A percentile compares a stretch with the other conserved stretches of the same genome.
These are phyloP conservation scores for Latrodectus geometricus DNA, from an alignment of 1,140 invertebrate species.

Conservation along the genomic window DNA sequence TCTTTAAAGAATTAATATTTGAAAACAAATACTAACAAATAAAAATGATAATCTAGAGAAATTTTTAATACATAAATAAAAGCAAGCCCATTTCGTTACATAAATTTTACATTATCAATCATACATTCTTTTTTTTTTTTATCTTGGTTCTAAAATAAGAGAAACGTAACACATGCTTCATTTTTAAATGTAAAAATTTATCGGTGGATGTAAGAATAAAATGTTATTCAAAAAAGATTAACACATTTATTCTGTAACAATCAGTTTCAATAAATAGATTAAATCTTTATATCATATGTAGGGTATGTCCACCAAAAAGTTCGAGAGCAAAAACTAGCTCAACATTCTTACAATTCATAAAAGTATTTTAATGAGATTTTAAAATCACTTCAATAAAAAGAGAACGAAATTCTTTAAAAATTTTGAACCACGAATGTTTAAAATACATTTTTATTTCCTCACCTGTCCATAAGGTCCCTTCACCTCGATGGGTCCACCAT, in stretches of 20 bases:
- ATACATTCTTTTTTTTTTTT: background rate
- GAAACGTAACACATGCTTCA: no score
- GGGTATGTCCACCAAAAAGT: background rate
- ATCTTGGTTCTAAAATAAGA: background rate
- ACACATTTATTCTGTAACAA: no score
- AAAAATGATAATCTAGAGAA: background rate
- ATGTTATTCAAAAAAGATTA: no score
- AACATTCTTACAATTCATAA: background rate
- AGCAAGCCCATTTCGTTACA: background rate
- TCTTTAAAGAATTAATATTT: background rate
- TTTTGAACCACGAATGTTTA: background rate
- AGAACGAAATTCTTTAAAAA: background rate
- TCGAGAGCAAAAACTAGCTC: background rate
- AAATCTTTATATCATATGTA: background rate
- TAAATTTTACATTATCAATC: background rate
- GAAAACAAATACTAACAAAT: background rate
- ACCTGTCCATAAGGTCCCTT: slow-evolving; percentile 60
- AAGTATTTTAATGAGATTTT: background rate
- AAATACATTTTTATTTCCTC: slow-evolving; percentile 2
- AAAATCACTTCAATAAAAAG: background rate
- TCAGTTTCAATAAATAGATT: background rate
- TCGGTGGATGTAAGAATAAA: no score
- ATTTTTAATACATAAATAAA: background rate
- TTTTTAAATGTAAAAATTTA: no score
- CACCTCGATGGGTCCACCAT: slow-evolving; percentile 52